These are phyloP conservation scores for Hydractinia symbiolongicarpus DNA, from an alignment of 30 jellyfish, hydroid and myxozoan species.

Conservation along the genomic window DNA sequence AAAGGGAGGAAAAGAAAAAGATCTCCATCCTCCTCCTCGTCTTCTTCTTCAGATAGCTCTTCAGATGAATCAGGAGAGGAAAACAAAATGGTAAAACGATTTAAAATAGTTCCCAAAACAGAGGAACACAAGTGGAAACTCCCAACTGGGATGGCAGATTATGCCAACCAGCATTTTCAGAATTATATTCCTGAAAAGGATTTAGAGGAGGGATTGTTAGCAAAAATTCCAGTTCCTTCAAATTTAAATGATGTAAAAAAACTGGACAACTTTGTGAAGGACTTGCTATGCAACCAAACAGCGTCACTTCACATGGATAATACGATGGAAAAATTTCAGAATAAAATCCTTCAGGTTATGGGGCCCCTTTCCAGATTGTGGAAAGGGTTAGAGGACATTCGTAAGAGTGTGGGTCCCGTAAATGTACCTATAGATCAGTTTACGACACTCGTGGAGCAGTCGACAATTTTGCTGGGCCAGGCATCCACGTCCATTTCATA, in stretches of 20 bases:
- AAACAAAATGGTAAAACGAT: too few relatives aligned
- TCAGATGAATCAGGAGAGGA: too few relatives aligned
- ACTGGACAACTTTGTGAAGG: constrained; percentile 9
- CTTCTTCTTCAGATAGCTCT: too few relatives aligned
- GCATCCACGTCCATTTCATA: neutral
- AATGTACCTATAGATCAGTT: neutral
- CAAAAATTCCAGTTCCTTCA: neutral
- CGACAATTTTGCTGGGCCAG: constrained; percentile 4
- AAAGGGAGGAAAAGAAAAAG: too few relatives aligned
- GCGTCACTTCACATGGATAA: neutral
- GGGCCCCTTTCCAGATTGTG: constrained; percentile 9
- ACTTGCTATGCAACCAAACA: constrained; percentile 1
- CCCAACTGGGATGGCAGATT: too few relatives aligned
- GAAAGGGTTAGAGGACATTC: neutral
- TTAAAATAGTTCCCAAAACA: too few relatives aligned
- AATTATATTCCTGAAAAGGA: too few relatives aligned
- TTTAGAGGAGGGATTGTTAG: neutral
- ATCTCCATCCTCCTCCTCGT: too few relatives aligned
- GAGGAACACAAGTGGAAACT: too few relatives aligned
- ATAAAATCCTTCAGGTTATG: constrained; percentile 1
- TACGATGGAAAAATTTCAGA: neutral
- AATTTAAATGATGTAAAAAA: neutral
- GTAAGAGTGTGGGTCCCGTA: neutral
- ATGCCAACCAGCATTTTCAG: too few relatives aligned
- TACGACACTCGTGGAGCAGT: neutral